Percentiles rank a stretch among this genome's conserved stretches.
Evolutionary conservation across 2,797 vertebrate genomes (phyloP).

Genomic region (Darevskia nairensis): DNA sequence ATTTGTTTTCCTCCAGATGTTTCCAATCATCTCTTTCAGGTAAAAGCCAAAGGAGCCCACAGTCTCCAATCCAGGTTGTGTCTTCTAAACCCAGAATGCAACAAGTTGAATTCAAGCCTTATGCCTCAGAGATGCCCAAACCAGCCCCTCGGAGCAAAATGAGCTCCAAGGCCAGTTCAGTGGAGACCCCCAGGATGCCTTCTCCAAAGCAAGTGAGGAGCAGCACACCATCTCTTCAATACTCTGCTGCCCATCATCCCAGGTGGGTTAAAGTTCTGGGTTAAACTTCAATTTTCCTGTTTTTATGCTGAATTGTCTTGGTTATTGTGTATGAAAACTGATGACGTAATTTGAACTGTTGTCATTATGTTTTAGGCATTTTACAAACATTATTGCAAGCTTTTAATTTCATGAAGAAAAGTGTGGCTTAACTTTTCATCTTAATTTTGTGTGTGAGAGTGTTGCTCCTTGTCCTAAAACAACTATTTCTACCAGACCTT

Average conservation of each 20-base stretch:
- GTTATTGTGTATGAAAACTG: not conserved
- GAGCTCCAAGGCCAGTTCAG: not conserved
- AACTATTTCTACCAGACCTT: not conserved
- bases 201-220: conserved; percentile 12
- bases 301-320: not conserved
- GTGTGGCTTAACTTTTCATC: not conserved
- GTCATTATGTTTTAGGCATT: not conserved
- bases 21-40: conserved; percentile 57
- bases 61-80: conserved; percentile 24
- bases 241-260: accelerated
- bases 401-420: not conserved
- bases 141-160: conserved; percentile 38
- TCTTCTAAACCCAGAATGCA: conserved; percentile 26
- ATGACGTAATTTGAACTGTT: not conserved
- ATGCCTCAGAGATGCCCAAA: conserved; percentile 27
- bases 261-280: not conserved
- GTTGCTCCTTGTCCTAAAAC: accelerated
- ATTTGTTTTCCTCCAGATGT: not conserved
- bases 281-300: not conserved
- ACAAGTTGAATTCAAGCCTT: conserved; percentile 1
- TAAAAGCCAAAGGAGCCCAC: conserved; percentile 47
- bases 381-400: not conserved
- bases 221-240: not conserved
- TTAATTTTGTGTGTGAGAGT: not conserved
- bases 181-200: not conserved